Conservation (phyloP, 2,888 invertebrate genomes). For the Tanytarsus gracilentus region DNA sequence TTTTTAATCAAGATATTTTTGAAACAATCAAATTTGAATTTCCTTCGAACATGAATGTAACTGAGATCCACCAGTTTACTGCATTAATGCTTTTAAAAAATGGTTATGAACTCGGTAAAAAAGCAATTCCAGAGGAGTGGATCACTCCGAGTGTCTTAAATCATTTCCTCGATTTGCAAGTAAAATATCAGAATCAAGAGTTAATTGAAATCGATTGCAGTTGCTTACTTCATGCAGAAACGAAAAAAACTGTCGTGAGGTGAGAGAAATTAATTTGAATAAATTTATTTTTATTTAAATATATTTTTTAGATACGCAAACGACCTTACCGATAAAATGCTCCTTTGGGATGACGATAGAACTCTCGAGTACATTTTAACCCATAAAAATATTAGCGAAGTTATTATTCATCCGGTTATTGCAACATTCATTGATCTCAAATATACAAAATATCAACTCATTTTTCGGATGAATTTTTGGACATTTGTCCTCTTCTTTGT, state of each 20-base stretch:
- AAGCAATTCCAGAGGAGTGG: neutral
- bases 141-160: neutral
- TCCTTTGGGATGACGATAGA: neutral
- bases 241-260: neutral
- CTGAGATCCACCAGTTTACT: neutral
- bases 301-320: too few species aligned
- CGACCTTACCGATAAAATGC: neutral
- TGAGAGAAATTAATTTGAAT: too few species aligned
- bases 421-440: neutral
- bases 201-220: neutral
- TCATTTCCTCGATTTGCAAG: neutral
- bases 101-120: neutral
- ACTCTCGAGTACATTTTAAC: neutral
- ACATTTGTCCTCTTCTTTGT: neutral
- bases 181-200: neutral
- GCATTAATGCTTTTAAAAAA: neutral
- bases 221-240: neutral
- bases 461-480: neutral
- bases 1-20: neutral
- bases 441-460: neutral
- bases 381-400: neutral
- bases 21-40: conserved; percentile 2
- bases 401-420: neutral
- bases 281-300: too few species aligned
- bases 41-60: neutral